Conservation (phyloP, 2,113 vertebrate species). For the Seriola quinqueradiata region DNA sequence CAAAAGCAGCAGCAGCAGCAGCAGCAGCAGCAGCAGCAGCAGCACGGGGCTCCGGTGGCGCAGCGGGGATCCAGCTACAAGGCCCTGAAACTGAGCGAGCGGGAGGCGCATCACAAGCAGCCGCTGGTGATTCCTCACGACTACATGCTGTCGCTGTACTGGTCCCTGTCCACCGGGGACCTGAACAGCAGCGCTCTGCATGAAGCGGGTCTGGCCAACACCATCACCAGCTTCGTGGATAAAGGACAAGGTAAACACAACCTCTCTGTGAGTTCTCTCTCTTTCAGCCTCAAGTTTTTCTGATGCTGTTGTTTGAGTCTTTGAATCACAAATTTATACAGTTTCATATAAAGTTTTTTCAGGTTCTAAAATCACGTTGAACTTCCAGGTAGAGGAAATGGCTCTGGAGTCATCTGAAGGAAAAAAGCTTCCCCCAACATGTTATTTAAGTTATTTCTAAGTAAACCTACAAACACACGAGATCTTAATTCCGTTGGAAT, state of each 20-base stretch:
- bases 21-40: conserved; percentile 44
- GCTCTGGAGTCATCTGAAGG: too few species aligned
- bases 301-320: not conserved
- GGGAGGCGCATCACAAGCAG: conserved; percentile 81
- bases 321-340: not conserved
- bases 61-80: conserved; percentile 77
- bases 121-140: conserved; percentile 94
- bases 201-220: conserved; percentile 94
- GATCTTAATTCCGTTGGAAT: not conserved
- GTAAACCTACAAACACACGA: not conserved
- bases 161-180: conserved; percentile 91
- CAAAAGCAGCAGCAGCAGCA: conserved; percentile 75
- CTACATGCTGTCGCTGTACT: conserved; percentile 98
- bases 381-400: not conserved
- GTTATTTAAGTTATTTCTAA: not conserved
- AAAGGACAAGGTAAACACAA: conserved; percentile 92
- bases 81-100: conserved; percentile 34
- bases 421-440: not conserved
- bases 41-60: conserved; percentile 75
- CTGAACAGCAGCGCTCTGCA: conserved; percentile 92
- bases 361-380: not conserved
- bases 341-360: too few species aligned
- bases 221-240: conserved; percentile 99
- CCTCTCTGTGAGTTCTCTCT: not conserved
- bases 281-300: not conserved